Evolutionary conservation across 2,797 vertebrate genomes (phyloP).

Genomic region (Glyptemys insculpta): DNA sequence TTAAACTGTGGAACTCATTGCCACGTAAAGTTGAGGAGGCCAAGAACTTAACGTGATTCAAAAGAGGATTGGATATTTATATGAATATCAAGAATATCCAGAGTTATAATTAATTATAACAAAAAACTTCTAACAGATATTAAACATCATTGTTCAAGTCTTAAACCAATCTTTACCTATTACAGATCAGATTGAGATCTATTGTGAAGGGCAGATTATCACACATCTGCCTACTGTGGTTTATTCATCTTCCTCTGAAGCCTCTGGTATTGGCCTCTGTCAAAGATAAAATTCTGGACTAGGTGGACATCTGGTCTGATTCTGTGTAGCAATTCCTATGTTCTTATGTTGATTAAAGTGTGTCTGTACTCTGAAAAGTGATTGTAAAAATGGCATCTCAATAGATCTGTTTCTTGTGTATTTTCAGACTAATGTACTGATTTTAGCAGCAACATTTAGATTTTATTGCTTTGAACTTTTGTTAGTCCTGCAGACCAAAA

Average conservation of each 20-base stretch:
- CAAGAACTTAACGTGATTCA: too few relatives aligned
- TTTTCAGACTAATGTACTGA: not conserved
- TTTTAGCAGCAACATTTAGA: not conserved
- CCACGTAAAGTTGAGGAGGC: too few relatives aligned
- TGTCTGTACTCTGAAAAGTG: not conserved
- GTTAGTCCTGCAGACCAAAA: not conserved
- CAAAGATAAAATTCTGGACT: not conserved
- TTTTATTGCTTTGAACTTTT: not conserved
- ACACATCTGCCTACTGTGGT: conserved; percentile 13
- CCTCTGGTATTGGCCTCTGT: not conserved
- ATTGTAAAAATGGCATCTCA: not conserved
- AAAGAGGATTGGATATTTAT: too few relatives aligned
- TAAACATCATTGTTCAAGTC: not conserved
- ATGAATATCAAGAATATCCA: too few relatives aligned
- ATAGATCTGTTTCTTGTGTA: not conserved
- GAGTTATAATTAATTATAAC: not conserved
- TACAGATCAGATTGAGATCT: conserved; percentile 37
- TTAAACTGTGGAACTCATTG: too few relatives aligned
- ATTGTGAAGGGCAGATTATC: not conserved
- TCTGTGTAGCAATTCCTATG: not conserved
- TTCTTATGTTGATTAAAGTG: not conserved
- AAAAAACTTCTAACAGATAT: not conserved
- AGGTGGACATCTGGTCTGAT: conserved; percentile 38
- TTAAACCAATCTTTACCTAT: not conserved
- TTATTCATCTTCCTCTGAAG: not conserved